Evolutionary conservation across 1,140 invertebrate species (phyloP).

Genomic region (Mercenaria mercenaria): DNA sequence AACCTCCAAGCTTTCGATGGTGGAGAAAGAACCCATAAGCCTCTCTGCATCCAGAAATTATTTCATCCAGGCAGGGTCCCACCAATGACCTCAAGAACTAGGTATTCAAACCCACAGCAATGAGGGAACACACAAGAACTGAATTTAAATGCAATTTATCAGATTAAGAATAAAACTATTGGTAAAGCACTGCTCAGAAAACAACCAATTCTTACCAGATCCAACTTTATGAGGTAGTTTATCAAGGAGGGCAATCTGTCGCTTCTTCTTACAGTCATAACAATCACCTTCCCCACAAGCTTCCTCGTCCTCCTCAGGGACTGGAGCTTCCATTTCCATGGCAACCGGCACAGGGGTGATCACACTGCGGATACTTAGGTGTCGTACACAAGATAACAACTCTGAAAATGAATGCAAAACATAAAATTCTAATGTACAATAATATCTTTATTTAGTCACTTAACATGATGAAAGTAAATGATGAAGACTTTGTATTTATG

Average conservation of each 20-base stretch:
- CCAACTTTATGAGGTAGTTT: conserved; percentile 82
- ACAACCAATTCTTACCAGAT: conserved; percentile 75
- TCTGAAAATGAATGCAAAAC: conserved; percentile 77
- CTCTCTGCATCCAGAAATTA: too few relatives aligned
- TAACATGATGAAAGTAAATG: too few relatives aligned
- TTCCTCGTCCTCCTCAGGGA: conserved; percentile 32
- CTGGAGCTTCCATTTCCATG: background rate
- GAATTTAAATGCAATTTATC: too few relatives aligned
- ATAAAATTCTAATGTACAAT: background rate
- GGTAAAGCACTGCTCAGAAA: too few relatives aligned
- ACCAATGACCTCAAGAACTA: too few relatives aligned
- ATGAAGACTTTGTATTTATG: too few relatives aligned
- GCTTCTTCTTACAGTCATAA: conserved; percentile 75
- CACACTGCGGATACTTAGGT: conserved; percentile 79
- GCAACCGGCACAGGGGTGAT: conserved; percentile 62
- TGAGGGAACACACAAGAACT: too few relatives aligned
- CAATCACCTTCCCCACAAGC: conserved; percentile 67
- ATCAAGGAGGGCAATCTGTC: conserved; percentile 76
- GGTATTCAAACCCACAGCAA: too few relatives aligned
- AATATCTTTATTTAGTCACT: background rate
- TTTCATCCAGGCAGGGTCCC: too few relatives aligned
- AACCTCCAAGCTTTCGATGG: too few relatives aligned
- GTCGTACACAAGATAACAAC: conserved; percentile 79
- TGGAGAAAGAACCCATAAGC: too few relatives aligned
- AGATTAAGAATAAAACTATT: too few relatives aligned